Conservation (phyloP, 1,140 invertebrate species). For the Rhagoletis zephyria region DNA sequence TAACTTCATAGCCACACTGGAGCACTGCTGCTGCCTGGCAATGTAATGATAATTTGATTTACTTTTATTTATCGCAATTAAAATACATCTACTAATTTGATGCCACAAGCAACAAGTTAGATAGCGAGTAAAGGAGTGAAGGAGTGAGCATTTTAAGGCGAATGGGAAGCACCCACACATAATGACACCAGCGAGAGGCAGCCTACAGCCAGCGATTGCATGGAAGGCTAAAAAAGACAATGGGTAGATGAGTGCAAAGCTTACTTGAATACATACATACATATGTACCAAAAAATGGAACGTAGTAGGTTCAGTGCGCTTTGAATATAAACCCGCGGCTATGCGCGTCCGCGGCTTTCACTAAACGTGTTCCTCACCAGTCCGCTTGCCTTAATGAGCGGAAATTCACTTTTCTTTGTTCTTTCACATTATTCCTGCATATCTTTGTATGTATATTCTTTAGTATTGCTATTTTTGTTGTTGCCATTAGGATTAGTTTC, state of each 20-base stretch:
- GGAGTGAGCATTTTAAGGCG: background rate
- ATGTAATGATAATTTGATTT: constrained; percentile 40
- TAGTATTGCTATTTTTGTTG: background rate
- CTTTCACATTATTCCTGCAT: background rate
- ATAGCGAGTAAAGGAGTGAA: background rate
- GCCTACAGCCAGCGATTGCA: background rate
- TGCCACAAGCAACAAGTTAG: constrained; percentile 9
- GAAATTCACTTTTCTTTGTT: constrained; percentile 38
- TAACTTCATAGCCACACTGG: background rate
- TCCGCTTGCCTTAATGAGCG: constrained; percentile 12
- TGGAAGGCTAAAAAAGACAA: background rate
- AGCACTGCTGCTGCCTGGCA: background rate
- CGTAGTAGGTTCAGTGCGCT: background rate
- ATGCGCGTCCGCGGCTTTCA: background rate
- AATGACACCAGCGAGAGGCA: no score
- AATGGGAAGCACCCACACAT: background rate
- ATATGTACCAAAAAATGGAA: background rate
- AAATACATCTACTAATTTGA: constrained; percentile 51
- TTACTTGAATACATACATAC: background rate
- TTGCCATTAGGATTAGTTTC: background rate
- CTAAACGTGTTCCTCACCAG: background rate
- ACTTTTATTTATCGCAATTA: constrained; percentile 44
- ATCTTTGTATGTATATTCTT: background rate
- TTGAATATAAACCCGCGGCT: constrained; percentile 8
- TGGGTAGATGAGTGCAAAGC: background rate